Evolutionary conservation across 1,140 invertebrate species (phyloP), one percentile per base, ranked within the genome.

Genomic region (Heliconius nattereri): DNA sequence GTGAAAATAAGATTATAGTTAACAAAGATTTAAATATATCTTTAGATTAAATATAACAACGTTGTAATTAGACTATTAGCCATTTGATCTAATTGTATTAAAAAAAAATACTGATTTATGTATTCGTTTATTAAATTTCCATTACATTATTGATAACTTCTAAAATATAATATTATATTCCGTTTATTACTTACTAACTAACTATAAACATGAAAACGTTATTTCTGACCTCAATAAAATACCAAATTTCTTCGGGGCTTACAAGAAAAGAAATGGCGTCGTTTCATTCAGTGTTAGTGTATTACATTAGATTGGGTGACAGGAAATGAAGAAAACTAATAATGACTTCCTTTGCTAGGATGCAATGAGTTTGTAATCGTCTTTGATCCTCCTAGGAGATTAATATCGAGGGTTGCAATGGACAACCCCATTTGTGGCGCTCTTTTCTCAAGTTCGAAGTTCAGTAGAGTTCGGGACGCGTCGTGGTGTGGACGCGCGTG

Each of bases 391-490:
- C 26, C 40, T 26, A 20, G 54, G 40, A 45, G 54, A 78, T 78
- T 60, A 78, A 73, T 78, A 37, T 78, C 45, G 40, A 45, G 40
- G 40, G 40, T 45, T 45, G 73, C 57, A 66, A 72, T 66, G 71
- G 45, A 49, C 32, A 32, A 6, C 32, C n/a, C 40, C 73, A 32
- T 57, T 73, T 70, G 26, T 60, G 73, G 40, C 32, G 78, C 23
- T 60, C 26, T 72, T 52, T 72, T 32, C 37, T 76, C 52, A 75
- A 80, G 79, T 80, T 80, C 79, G 76, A 75, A 72, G 78, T 80
- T 80, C 79, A 80, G 79, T 81, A 23, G 79, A 81, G 79, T 73
- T 78, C 79, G 79, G 79, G 29, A 20, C 79, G 75, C 57, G 76
- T 19, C 66, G 26, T 16, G n/a, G 79, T 40, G 60, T 74, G 54